Conservation (phyloP, 2,888 invertebrate species). For the Lasioglossum marginatum region DNA sequence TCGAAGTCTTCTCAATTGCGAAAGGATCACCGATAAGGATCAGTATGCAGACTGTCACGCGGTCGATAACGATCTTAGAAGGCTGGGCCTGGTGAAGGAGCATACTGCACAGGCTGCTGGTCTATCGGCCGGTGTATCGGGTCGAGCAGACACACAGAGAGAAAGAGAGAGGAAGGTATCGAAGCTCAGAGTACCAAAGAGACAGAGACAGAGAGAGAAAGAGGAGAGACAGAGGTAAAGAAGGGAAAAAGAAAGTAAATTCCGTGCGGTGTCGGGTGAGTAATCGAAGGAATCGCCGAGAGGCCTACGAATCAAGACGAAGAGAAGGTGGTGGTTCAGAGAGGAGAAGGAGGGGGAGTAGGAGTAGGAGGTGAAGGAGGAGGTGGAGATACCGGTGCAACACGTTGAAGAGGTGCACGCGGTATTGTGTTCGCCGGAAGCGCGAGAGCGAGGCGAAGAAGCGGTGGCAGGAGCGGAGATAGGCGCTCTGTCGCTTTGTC, state of each 20-base stretch:
- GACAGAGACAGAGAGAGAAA: not conserved
- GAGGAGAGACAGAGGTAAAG: not conserved
- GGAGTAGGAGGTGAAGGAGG: not conserved
- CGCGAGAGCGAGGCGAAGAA: slow-evolving; percentile 30
- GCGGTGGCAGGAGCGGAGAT: slow-evolving; percentile 15
- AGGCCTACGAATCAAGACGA: slow-evolving; percentile 13
- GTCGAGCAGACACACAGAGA: not conserved
- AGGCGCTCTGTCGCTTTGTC: slow-evolving; percentile 23
- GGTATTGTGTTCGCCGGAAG: slow-evolving; percentile 36
- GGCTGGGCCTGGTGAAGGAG: slow-evolving; percentile 26
- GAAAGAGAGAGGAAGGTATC: not conserved
- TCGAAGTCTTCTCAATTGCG: slow-evolving; percentile 32
- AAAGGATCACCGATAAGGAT: slow-evolving; percentile 52
- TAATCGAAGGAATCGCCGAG: slow-evolving; percentile 36
- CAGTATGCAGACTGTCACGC: slow-evolving; percentile 50
- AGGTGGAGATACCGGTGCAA: slow-evolving; percentile 12
- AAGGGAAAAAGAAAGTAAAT: slow-evolving; percentile 28
- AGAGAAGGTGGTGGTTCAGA: not conserved
- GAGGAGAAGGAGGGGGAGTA: not conserved
- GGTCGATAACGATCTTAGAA: slow-evolving; percentile 41
- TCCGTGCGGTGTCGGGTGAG: slow-evolving; percentile 26
- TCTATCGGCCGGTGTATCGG: slow-evolving; percentile 9
- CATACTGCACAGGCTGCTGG: not conserved
- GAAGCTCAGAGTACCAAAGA: not conserved
- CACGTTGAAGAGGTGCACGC: slow-evolving; percentile 20